A percentile compares a stretch with the other conserved stretches of the same genome.
Conservation (phyloP, 2,113 vertebrate genomes). For the Strigops habroptila region DNA sequence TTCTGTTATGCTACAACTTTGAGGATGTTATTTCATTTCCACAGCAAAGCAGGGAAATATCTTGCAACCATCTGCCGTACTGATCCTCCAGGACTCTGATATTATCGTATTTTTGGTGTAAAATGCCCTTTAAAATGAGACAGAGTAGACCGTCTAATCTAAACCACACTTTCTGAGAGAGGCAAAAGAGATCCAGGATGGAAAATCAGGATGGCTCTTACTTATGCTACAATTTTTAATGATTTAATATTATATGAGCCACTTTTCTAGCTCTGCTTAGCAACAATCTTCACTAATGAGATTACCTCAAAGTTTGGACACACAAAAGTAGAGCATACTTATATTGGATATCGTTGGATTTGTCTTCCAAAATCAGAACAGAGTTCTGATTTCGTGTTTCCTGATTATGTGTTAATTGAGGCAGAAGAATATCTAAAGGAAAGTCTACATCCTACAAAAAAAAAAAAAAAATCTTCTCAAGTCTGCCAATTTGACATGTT, state of each 20-base stretch:
- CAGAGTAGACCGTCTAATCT: background rate
- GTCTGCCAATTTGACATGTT: background rate
- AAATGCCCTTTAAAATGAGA: background rate
- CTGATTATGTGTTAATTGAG: background rate
- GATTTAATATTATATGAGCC: background rate
- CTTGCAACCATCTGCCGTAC: background rate
- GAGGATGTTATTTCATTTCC: background rate
- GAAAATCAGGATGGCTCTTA: background rate
- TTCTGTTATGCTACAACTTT: background rate
- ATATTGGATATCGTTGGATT: background rate
- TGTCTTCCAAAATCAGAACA: background rate
- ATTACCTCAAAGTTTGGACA: background rate
- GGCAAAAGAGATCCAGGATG: background rate
- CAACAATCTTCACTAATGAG: background rate
- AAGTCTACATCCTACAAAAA: background rate
- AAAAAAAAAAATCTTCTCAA: background rate
- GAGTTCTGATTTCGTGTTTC: background rate
- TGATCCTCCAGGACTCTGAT: background rate
- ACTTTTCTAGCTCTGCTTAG: background rate
- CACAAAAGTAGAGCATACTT: background rate
- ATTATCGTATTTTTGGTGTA: background rate
- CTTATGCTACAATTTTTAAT: background rate
- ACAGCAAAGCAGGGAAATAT: background rate
- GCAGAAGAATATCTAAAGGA: background rate
- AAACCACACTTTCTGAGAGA: background rate